A percentile compares a stretch with the other conserved stretches of the same genome.
phyloP scores from a whole-genome alignment of 1,140 invertebrate species.

The Watersipora subatra region DNA sequence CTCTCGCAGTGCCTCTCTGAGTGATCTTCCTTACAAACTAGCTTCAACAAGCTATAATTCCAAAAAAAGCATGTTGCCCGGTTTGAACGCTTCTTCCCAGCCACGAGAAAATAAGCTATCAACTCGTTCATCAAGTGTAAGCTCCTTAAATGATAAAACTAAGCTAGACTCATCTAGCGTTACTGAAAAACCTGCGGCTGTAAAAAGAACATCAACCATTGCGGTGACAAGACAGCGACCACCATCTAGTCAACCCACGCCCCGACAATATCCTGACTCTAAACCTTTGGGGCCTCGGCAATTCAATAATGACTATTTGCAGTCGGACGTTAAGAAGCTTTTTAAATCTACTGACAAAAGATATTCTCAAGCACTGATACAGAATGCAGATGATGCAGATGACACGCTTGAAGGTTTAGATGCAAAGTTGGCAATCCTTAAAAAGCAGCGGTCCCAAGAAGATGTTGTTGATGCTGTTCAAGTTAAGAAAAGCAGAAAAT shows the following conservation, averaged over 20 bases:
- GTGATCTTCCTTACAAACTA: background rate
- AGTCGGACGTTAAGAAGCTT: background rate
- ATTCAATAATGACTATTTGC: background rate
- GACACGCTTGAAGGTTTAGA: background rate
- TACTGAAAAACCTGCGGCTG: no score
- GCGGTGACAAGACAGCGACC: no score
- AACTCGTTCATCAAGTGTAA: no score
- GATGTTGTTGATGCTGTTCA: background rate
- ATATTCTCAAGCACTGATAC: background rate
- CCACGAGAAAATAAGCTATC: no score
- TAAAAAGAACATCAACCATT: no score
- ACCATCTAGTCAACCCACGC: no score
- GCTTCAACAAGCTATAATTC: background rate
- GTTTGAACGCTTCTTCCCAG: no score
- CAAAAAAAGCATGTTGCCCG: no score
- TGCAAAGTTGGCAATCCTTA: background rate
- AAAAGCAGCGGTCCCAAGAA: background rate
- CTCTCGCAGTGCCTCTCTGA: background rate
- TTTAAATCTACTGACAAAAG: background rate
- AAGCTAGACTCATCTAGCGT: no score
- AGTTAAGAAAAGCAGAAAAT: background rate
- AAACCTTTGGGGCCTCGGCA: background rate
- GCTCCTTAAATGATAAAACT: no score
- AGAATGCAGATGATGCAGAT: background rate
- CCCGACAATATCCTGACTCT: no score